phyloP scores from a whole-genome alignment of 2,113 vertebrate species.

The Puntigrus tetrazona region DNA sequence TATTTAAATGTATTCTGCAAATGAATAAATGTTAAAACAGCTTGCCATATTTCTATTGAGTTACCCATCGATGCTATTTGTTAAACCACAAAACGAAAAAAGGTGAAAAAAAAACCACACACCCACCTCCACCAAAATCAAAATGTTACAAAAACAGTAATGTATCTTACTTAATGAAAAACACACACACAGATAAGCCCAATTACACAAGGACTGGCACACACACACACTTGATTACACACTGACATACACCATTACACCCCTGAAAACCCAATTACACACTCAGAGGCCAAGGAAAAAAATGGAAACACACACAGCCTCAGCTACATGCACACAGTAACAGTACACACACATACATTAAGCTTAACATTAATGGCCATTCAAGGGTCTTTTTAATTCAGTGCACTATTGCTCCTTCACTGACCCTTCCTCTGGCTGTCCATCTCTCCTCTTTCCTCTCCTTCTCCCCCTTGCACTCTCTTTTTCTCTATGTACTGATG shows the following conservation, averaged over 20 bases:
- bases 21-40: neutral
- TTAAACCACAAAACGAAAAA: neutral
- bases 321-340: slow-evolving; percentile 11
- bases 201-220: slow-evolving; percentile 53
- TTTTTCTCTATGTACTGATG: slow-evolving; percentile 25
- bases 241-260: slow-evolving; percentile 64
- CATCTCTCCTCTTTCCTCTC: neutral
- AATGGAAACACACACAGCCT: neutral
- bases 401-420: slow-evolving; percentile 4
- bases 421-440: neutral
- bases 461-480: neutral
- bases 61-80: neutral
- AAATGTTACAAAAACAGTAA: slow-evolving; percentile 34
- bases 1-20: neutral
- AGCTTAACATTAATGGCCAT: slow-evolving; percentile 15
- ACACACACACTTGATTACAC: slow-evolving; percentile 60
- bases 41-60: neutral
- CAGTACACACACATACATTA: slow-evolving; percentile 19
- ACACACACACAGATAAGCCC: slow-evolving; percentile 40
- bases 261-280: slow-evolving; percentile 69
- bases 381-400: slow-evolving; percentile 40
- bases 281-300: slow-evolving; percentile 41
- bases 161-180: slow-evolving; percentile 31
- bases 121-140: neutral
- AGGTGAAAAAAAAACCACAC: neutral